phyloP scores from a whole-genome alignment of 2,797 vertebrate genomes.

The Selene dorsalis region DNA sequence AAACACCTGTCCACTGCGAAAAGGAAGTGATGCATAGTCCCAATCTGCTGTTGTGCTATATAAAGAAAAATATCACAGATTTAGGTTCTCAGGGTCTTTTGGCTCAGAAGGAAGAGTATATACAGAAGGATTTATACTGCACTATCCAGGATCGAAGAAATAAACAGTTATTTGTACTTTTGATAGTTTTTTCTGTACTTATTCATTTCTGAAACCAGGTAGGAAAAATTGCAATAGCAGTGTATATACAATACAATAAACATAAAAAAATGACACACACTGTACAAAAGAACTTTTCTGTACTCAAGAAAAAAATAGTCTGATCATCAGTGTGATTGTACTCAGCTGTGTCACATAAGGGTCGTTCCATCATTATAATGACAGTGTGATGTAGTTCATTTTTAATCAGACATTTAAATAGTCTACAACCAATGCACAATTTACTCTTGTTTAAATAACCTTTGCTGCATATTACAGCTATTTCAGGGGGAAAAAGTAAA shows the following conservation, averaged over 20 bases:
- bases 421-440: not conserved
- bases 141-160: constrained; percentile 2
- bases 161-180: not conserved
- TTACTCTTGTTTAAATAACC: not conserved
- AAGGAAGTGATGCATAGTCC: constrained; percentile 17
- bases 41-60: not conserved
- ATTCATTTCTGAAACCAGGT: not conserved
- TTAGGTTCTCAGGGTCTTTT: not conserved
- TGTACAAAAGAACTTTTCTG: not conserved
- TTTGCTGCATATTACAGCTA: not conserved
- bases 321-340: not conserved
- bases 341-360: too few relatives aligned
- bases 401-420: too few relatives aligned
- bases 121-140: not conserved
- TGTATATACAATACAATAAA: not conserved
- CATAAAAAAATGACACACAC: not conserved
- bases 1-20: constrained; percentile 29
- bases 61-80: constrained; percentile 9
- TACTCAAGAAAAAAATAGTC: too few relatives aligned
- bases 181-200: not conserved
- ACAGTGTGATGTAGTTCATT: too few relatives aligned
- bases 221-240: not conserved
- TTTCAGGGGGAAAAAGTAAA: not conserved
- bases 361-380: not conserved
- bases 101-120: not conserved